Base-by-base conservation (phyloP, 2,888 invertebrate species). In the Lithophane semibrunnea region DNA sequence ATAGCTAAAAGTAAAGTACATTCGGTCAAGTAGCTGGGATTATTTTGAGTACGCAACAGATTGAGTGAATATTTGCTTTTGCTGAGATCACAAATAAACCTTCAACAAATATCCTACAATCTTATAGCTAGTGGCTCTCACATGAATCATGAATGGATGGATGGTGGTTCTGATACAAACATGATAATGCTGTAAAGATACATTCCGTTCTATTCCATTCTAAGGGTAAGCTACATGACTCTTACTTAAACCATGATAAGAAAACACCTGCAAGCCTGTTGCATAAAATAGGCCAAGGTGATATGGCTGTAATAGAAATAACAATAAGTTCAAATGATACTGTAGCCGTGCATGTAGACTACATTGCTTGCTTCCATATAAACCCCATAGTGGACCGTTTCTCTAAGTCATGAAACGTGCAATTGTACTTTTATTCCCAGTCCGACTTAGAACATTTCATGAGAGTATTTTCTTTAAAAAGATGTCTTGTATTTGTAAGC, bases 301-400 rank as follows among this genome's bases (percentile, higher is more conserved):
- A 52, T 64, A 64, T 13, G 44, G 10, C 52, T 65, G 13, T 8
- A 72, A 24, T 60, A 60, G 37, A 79, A 68, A 24, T 64, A 73
- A 73, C 56, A 68, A 47, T 74, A 74, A 54, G 37, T 80, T 80
- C 44, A 74, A 60, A 80, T 65, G n/a, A 60, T 65, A 66, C 52
- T 65, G 12, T 12, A 72, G 21, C n/a, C 71, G 37, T 72, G 58
- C 52, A 9, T 24, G 13, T 47, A 37, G 21, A 21, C 16, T 10
- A 37, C 29, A 58, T n/a, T 61, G 3, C 54, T 61, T 75, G 8
- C 37, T 42, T 54, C 12, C 9, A 47, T 58, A 61, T 60, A 75
- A 66, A 69, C 42, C 69, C 49, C 54, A 75, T 66, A 58, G 54
- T 68, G 52, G n/a, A 79, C 65, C 52, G 49, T 79, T 64, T 74